phyloP scores from a whole-genome alignment of 1,140 invertebrate genomes.

The Procambarus virginalis region DNA sequence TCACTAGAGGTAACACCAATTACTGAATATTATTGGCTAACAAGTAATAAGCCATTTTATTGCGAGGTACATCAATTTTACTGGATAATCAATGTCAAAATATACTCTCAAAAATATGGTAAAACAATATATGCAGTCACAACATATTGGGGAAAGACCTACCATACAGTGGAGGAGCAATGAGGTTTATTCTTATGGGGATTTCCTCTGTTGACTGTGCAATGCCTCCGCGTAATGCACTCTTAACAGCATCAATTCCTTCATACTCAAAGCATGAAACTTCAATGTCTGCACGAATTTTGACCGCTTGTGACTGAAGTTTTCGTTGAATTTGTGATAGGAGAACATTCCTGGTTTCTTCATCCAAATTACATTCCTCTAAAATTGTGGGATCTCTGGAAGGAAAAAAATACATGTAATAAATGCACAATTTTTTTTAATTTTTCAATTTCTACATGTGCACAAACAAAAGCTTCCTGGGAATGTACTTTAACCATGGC shows the following conservation, averaged over 20 bases:
- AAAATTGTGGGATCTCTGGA: conserved; percentile 92
- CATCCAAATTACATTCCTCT: conserved; percentile 96
- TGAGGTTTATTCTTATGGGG: conserved; percentile 98
- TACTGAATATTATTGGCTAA: too few relatives aligned
- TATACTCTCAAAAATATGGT: too few relatives aligned
- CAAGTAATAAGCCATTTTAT: too few relatives aligned
- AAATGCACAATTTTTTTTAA: not conserved
- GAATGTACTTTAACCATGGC: too few relatives aligned
- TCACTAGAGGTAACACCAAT: too few relatives aligned
- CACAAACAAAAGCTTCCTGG: too few relatives aligned
- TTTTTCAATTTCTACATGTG: too few relatives aligned
- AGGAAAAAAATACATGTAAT: conserved; percentile 37
- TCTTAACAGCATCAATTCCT: conserved; percentile 98
- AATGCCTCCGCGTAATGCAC: conserved; percentile 93
- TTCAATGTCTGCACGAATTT: conserved; percentile 98
- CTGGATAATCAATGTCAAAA: too few relatives aligned
- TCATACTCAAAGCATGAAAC: conserved; percentile 99
- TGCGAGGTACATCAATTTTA: too few relatives aligned
- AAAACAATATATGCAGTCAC: conserved; percentile 11
- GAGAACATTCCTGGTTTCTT: conserved; percentile 93
- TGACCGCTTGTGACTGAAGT: conserved; percentile 97
- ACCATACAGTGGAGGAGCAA: conserved; percentile 97
- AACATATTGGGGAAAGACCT: conserved; percentile 68
- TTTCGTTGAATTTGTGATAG: conserved; percentile 96
- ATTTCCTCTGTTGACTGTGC: conserved; percentile 92